Evolutionary conservation across 2,888 invertebrate genomes (phyloP).

Genomic region (Thereva nobilitata): DNA sequence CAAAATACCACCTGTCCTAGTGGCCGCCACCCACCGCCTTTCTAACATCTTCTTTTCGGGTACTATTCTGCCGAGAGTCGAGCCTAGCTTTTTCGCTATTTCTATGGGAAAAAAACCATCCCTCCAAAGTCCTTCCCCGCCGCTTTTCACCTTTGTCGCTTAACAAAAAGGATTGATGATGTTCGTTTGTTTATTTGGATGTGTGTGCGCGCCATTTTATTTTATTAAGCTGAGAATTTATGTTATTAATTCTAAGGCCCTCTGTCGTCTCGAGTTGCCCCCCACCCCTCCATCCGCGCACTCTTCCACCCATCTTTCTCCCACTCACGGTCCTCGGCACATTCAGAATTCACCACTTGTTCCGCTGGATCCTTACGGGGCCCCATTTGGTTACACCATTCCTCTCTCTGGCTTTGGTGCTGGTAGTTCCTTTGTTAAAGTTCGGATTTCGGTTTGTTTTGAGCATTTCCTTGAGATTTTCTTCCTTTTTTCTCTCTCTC

Average conservation of each 20-base stretch:
- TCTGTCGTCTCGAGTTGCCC: neutral
- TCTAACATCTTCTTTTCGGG: neutral
- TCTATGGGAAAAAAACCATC: neutral
- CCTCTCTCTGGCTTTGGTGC: too few species aligned
- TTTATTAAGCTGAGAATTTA: constrained; percentile 39
- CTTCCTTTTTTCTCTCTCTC: too few species aligned
- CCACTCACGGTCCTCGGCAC: too few species aligned
- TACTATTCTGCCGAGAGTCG: neutral
- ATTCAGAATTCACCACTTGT: too few species aligned
- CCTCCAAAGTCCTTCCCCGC: constrained; percentile 8
- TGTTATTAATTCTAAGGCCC: constrained; percentile 35
- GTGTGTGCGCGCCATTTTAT: constrained; percentile 25
- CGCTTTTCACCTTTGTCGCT: constrained; percentile 16
- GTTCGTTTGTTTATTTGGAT: constrained; percentile 27
- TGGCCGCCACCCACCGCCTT: constrained; percentile 10
- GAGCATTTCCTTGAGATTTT: too few species aligned
- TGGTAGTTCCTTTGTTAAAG: too few species aligned
- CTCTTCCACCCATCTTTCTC: constrained; percentile 4
- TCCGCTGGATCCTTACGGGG: too few species aligned
- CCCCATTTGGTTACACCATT: too few species aligned
- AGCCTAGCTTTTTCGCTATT: constrained; percentile 12
- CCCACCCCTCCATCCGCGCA: neutral
- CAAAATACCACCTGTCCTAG: neutral
- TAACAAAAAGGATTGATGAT: constrained; percentile 33
- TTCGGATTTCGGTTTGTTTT: too few species aligned